Base-by-base conservation (phyloP, 2,888 invertebrate species). In the Drosophila ustulata region DNA sequence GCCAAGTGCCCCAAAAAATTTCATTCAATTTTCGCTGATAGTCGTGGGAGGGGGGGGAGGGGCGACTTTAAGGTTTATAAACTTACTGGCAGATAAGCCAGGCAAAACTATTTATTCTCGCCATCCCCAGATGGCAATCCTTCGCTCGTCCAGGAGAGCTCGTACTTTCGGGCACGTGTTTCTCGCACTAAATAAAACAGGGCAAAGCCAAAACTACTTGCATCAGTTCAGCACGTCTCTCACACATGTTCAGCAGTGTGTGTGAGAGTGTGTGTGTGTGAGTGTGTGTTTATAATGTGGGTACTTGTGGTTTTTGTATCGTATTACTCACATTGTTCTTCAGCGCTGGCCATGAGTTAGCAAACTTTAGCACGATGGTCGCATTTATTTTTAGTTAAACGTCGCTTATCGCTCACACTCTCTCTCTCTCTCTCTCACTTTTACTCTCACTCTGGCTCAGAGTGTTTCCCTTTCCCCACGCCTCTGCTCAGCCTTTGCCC, bases 331-430 rank as follows among this genome's bases (percentile, higher is more conserved):
- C 69, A 72, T 65, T 75, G 69, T 69, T 75, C 65, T 45, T 61
- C 50, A 45, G 47, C 76, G 37, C 34, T 59, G 71, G 30, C 64
- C 66, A 66, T 74, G 78, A 78, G 67, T 75, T 53, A 32, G 67
- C 71, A 71, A 71, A 71, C 52, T 74, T 74, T 59, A 28, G 37
- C 39, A 25, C 26, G 8, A 7, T 50, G 46, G 8, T 55, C 32
- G 64, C 55, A 46, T 71, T 74, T 78, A 75, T 80, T 77, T 79
- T 71, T 77, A 77, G 80, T 59, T 77, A 79, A 78, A 71, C 67
- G 67, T 56, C 55, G 80, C 77, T 80, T 80, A 78, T 78, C 78
- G 62, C 52, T 62, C 66, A 56, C 55, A 46, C 57, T 37, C 7
- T 13, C 18, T n/a, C 5, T 41, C 25, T 25, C 37, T 28, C 8